These are phyloP conservation scores for Melanocharis versteri DNA, from an alignment of 2,113 vertebrate genomes.

Conservation along the genomic window DNA sequence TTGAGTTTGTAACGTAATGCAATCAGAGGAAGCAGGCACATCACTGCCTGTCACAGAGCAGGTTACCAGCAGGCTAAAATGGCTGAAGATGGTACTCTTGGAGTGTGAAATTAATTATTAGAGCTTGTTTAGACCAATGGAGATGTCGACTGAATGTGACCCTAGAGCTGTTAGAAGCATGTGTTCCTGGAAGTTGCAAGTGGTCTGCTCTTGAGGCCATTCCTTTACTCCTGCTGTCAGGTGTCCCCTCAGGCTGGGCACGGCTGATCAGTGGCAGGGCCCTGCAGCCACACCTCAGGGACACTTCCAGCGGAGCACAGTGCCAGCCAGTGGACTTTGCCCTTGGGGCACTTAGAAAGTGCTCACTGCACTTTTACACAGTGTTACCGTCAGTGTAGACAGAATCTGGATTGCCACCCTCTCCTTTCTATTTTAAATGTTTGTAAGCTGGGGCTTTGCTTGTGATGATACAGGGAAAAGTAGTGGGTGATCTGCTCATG, in stretches of 20 bases:
- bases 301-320: neutral
- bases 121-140: neutral
- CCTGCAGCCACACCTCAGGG: neutral
- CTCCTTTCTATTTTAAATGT: neutral
- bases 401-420: neutral
- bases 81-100: neutral
- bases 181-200: neutral
- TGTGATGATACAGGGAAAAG: neutral
- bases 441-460: neutral
- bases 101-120: neutral
- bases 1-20: neutral
- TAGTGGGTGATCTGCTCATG: neutral
- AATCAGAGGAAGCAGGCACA: neutral
- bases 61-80: neutral
- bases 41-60: neutral
- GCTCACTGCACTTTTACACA: neutral
- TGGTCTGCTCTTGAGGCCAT: neutral
- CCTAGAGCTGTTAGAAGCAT: neutral
- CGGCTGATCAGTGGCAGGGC: neutral
- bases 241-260: neutral
- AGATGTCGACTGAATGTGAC: neutral
- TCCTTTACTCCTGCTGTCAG: neutral
- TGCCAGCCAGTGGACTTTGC: fast-evolving
- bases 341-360: neutral
- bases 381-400: too few species aligned